These are phyloP conservation scores for Trachemys scripta DNA, from an alignment of 2,113 vertebrate species.

Conservation along the genomic window DNA sequence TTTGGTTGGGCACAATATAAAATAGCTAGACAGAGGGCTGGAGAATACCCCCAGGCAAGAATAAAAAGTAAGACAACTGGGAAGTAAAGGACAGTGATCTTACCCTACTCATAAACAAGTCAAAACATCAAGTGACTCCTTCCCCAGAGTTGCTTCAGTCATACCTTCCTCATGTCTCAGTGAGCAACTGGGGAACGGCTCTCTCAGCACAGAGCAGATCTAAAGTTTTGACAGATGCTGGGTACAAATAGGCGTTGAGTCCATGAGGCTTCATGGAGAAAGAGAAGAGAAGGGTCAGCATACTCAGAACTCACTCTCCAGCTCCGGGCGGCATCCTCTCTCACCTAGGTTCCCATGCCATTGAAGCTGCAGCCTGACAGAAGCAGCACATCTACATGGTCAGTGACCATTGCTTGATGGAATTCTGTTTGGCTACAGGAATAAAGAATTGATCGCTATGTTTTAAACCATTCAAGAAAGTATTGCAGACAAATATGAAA, in stretches of 20 bases:
- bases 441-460: neutral
- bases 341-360: neutral
- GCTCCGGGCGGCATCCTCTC: neutral
- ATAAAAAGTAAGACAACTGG: neutral
- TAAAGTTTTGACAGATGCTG: neutral
- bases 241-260: neutral
- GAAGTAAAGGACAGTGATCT: neutral
- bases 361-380: neutral
- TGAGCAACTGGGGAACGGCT: neutral
- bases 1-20: neutral
- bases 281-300: neutral
- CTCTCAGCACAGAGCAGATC: neutral
- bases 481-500: neutral
- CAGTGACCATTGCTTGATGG: neutral
- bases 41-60: accelerated
- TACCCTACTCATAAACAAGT: accelerated
- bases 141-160: neutral
- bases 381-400: neutral
- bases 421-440: neutral
- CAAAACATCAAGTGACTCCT: too few species aligned
- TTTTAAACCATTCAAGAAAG: neutral
- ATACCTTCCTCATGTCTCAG: neutral
- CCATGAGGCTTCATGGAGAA: neutral
- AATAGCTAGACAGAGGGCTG: neutral
- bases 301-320: neutral